Evolutionary conservation across 2,888 invertebrate genomes (phyloP), one percentile per base, ranked within the genome.

Genomic region (Gari tellinella): DNA sequence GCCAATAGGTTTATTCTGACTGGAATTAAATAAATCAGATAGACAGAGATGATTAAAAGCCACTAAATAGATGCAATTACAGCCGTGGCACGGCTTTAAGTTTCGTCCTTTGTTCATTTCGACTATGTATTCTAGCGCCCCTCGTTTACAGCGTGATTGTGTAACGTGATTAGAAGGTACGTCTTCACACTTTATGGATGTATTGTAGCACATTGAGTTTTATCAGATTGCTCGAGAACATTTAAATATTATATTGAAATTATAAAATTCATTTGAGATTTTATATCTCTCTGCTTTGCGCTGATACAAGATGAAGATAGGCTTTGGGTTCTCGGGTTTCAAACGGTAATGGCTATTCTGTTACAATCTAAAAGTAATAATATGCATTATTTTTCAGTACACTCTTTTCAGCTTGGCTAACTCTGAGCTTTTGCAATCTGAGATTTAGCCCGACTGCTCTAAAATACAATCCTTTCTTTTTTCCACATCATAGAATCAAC

Each of bases 241-340:
- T 65, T 65, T 64, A 55, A 70, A 70, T 60, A 60, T 65, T 60
- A 58, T 64, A 70, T 58, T 60, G 52, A 64, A 58, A 58, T 63
- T 70, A 64, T 48, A 52, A 70, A 64, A 65, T 53, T 64, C 60
- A 64, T 55, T 41, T 41, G 64, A 70, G 58, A 70, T 53, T 70
- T 63, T 52, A 53, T 63, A 63, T 63, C 63, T 41, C 31, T 10
- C 37, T 8, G 51, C 53, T 45, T 41, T 49, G 55, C 55, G 46
- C 51, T 57, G 69, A 69, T 69, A 63, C 51, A 23, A 21, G 10
- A 51, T 46, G 40, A 31, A 63, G 69, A 69, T 69, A 69, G 19
- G 48, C 23, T 40, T n/a, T 17, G 21, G 10, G 56, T 31, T 31
- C 23, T 69, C 63, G 1, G n/a, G 45, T 63, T 63, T 52, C 69